Evolutionary conservation across 2,797 vertebrate species (phyloP), one percentile per base, ranked within the genome.

Genomic region (Vireo griseus): DNA sequence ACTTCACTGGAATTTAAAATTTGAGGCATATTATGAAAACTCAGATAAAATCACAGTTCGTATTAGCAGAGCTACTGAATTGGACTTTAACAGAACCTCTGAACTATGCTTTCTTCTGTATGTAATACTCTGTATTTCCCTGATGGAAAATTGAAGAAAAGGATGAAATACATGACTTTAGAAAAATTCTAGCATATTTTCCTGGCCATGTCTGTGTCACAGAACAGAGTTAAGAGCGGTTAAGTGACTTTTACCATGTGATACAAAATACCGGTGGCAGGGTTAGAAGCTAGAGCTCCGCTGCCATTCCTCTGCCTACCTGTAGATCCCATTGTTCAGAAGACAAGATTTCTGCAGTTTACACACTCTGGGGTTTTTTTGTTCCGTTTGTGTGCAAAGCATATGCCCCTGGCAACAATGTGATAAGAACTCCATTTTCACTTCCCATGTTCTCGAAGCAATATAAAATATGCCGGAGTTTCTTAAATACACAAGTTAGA

Each of bases 401-500:
- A 58, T 40, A 54, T 5, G 16, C 42, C 31, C n/a, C 20, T 35
- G 22, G 26, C 65, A 86, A 88, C 61, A 92, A 81, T n/a, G 25
- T 33, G 51, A 42, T 28, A 67, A 63, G 86, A 92, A 89, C 78
- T 88, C 78, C 16, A 44, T 95, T 91, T 96, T 72, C 74, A 66
- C 84, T 76, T 94, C 45, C 28, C 2, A 5, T 76, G 74, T 45
- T 66, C 82, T 93, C n/a, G 69, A 95, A 87, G 94, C 94, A 95
- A 95, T 94, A 28, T 42, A 83, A 79, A 90, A 93, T 55, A 55
- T 81, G 47, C 6, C 9, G 76, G 77, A 69, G 42, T 81, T 92
- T 77, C 90, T 94, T 82, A 94, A 95, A 96, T 83, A 71, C 8
- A 18, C 24, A 28, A 89, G 66, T 73, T 72, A 83, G 86, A 95